These are phyloP conservation scores for Grammomys dolichurus DNA, from an alignment of 2,113 vertebrate species.

Conservation along the genomic window DNA sequence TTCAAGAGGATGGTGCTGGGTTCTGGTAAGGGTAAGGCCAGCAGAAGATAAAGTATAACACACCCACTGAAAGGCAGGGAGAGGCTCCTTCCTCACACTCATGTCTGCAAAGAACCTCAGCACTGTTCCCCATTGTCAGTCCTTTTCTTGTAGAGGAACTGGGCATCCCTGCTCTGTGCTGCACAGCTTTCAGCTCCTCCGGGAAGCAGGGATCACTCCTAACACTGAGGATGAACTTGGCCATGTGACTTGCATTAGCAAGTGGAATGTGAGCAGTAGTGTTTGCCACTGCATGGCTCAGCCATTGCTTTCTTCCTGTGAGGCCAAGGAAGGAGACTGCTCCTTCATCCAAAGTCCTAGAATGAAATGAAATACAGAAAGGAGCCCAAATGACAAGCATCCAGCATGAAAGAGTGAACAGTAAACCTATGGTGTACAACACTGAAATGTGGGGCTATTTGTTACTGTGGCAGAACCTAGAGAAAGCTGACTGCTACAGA, in stretches of 20 bases:
- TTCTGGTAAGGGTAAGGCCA: not conserved
- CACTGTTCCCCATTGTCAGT: not conserved
- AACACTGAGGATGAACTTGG: not conserved
- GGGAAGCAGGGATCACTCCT: not conserved
- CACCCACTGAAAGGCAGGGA: not conserved
- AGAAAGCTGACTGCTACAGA: constrained; percentile 20
- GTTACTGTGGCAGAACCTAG: constrained; percentile 25
- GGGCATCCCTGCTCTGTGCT: not conserved
- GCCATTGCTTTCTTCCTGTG: accelerated
- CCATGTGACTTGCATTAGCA: not conserved
- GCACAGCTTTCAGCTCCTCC: not conserved
- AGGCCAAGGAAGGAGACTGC: not conserved
- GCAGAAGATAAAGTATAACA: not conserved
- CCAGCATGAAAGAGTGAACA: not conserved
- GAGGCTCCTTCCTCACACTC: not conserved
- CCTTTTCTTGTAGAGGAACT: not conserved
- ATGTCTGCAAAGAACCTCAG: accelerated
- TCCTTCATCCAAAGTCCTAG: not conserved
- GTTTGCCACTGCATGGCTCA: not conserved
- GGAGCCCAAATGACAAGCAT: not conserved
- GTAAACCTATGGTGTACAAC: not conserved
- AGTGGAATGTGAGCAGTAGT: not conserved
- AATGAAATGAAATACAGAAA: not conserved
- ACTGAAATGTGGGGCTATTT: not conserved
- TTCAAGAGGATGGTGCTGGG: not conserved